phyloP scores from a whole-genome alignment of 2,888 invertebrate genomes.

The Tiliacea aurago region DNA sequence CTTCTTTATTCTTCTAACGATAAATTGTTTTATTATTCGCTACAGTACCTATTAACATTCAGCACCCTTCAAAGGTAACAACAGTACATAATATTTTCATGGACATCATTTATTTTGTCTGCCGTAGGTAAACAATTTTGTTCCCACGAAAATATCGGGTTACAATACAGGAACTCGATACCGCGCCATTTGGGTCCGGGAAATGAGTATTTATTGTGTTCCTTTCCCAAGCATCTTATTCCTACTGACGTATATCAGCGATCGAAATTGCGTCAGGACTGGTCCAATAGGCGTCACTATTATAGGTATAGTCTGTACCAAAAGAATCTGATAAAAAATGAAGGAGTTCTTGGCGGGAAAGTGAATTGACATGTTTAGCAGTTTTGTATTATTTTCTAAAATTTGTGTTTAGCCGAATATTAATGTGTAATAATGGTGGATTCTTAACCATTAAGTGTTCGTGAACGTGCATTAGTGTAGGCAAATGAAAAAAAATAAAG shows the following conservation, averaged over 20 bases:
- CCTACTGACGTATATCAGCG: slow-evolving; percentile 1
- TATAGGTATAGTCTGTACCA: background rate
- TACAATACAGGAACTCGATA: slow-evolving; percentile 24
- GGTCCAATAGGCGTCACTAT: background rate
- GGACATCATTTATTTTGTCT: slow-evolving; percentile 7
- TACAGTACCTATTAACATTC: background rate
- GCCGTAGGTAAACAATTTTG: background rate
- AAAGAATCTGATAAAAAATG: no score
- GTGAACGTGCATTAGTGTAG: no score
- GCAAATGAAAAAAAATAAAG: no score
- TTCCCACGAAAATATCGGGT: slow-evolving; percentile 20
- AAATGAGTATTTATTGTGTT: slow-evolving; percentile 50
- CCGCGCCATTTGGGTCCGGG: slow-evolving; percentile 9
- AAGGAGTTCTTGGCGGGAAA: no score
- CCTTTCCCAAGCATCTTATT: slow-evolving; percentile 9
- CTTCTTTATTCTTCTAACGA: no score
- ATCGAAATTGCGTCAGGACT: background rate
- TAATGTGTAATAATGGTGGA: no score
- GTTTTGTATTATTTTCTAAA: no score
- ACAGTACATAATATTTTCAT: background rate
- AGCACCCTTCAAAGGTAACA: background rate
- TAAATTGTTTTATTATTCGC: no score
- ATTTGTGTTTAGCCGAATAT: no score
- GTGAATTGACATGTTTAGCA: no score
- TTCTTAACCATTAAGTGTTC: no score